Base-by-base conservation (phyloP, 2,113 vertebrate genomes). In the Colaptes auratus region DNA sequence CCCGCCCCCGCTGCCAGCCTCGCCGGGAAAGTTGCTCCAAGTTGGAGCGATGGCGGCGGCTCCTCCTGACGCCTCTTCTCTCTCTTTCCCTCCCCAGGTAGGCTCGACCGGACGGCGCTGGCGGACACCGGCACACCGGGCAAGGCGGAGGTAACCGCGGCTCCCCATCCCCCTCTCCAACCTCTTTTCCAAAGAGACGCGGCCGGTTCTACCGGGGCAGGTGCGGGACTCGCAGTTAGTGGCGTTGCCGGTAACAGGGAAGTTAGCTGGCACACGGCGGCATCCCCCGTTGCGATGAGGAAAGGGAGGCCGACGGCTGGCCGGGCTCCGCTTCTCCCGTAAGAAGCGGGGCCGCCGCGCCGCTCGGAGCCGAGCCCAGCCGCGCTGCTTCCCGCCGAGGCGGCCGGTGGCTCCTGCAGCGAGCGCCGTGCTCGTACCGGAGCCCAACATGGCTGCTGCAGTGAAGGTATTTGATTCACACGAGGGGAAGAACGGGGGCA, bases 371-470 rank as follows among this genome's bases (percentile, higher is more conserved):
- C 21, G 16, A 73, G 46, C 73, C 73, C 56, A 5, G 48, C 55
- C 67, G 55, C n/a, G 25, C 67, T 89, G 82, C 63, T 46, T 80
- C 88, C 83, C 83, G 67, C 88, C 88, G 80, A 55, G 79, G 84
- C 84, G 72, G 14, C 72, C 93, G 81, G 66, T 67, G 84, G 90
- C 25, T 93, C 71, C 39, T 60, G 88, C 85, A 72, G 92, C 59
- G 92, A 88, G 74, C 65, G 86, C 82, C 61, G 92, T 6, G 83
- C 80, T 88, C 61, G 75, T 30, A 82, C 92, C 94, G 90, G 76
- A 88, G 92, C 66, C 75, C 92, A 95, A 95, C 87, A 94, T 95
- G 94, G 94, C 94, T 95, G 94, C 90, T 89, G 78, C 13, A 70
- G 88, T 89, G 91, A 73, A 95, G 92, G 91, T 80, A 89, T 91